These are phyloP conservation scores for Thymallus thymallus DNA, from an alignment of 2,113 vertebrate species.

Conservation along the genomic window DNA sequence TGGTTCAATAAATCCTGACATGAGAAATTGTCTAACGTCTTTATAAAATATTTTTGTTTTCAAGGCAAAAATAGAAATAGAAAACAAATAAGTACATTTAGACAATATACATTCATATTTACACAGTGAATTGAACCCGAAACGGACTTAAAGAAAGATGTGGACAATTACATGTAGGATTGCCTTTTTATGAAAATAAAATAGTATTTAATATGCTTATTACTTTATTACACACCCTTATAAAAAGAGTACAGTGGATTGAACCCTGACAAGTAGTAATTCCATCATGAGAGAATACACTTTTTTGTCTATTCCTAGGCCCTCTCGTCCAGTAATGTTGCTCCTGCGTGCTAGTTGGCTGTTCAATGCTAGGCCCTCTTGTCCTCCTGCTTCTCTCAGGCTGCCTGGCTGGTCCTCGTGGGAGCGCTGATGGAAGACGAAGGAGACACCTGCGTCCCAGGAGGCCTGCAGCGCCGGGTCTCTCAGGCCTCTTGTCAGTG, in stretches of 20 bases:
- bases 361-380: too few species aligned
- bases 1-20: not conserved
- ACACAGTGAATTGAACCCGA: not conserved
- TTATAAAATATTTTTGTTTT: not conserved
- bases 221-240: not conserved
- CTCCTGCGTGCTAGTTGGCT: not conserved
- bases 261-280: too few species aligned
- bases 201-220: not conserved
- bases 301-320: not conserved
- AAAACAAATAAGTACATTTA: not conserved
- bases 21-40: not conserved
- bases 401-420: slow-evolving; percentile 81
- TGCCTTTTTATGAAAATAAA: not conserved
- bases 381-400: too few species aligned
- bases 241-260: not conserved
- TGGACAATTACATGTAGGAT: not conserved
- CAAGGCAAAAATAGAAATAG: not conserved
- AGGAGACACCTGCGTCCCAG: slow-evolving; percentile 88
- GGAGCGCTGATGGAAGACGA: slow-evolving; percentile 91
- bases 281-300: not conserved
- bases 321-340: not conserved
- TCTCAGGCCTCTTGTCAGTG: slow-evolving; percentile 82
- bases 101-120: not conserved
- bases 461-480: slow-evolving; percentile 86
- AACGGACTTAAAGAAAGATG: not conserved